Base-by-base conservation (phyloP, 1,140 invertebrate genomes). In the Calephelis virginiensis region DNA sequence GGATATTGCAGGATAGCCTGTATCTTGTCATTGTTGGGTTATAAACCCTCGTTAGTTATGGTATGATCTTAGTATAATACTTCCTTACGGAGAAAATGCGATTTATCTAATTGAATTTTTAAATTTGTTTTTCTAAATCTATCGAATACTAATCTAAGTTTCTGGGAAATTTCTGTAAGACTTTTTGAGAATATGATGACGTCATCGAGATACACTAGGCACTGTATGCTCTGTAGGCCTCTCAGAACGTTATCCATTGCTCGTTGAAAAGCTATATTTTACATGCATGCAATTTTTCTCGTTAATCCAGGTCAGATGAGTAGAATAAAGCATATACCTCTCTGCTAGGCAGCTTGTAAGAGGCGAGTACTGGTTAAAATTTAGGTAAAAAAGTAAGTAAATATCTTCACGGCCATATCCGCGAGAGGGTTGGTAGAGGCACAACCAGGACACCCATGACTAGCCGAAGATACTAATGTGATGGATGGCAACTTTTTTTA, bases 61-160 rank as follows among this genome's bases (percentile, higher is more conserved):
- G 78, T 74, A 61, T 83, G 76, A 60, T 74, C 73, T 71, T 73
- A 66, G 14, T 73, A 71, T 10, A 70, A 60, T 6, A 71, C 69
- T 71, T 76, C 67, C 40, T 73, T 80, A 48, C 70, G 59, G 1
- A 76, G 37, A 70, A 82, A 85, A 61, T 77, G 28, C 8, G 70
- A 90, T 66, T 92, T 92, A 60, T 79, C 78, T 9, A 81, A 69
- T 72, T 88, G 83, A 0, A 92, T 50, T 76, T 90, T 89, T 12
- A 92, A 67, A 38, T 82, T 76, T 40, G 75, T 72, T 37, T 82
- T 43, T 50, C 77, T 59, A 8, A 92, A 70, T 59, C 67, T 62
- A 6, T 82, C 66, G 46, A 91, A 83, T 13, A 91, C 80, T 65
- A 71, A 46, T 61, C 66, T 65, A 11, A 92, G 45, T 69, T 85